Evolutionary conservation across 2,888 invertebrate genomes (phyloP).

Genomic region (Girardia tigrina): DNA sequence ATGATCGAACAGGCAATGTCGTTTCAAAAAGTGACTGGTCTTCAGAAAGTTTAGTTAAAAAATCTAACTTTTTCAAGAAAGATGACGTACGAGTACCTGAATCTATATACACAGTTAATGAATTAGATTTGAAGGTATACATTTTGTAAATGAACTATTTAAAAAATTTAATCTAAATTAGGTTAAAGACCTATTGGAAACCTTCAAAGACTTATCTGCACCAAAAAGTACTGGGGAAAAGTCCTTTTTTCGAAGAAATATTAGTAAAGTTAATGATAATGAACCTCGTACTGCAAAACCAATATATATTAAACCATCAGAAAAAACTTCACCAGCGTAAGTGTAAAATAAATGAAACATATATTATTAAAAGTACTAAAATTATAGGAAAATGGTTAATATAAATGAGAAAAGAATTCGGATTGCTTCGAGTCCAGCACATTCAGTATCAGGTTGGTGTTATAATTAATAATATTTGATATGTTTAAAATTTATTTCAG

Average conservation of each 20-base stretch:
- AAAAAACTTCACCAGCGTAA: background rate
- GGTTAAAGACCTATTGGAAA: constrained; percentile 15
- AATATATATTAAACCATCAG: background rate
- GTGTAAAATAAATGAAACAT: too few species aligned
- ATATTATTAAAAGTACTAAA: too few species aligned
- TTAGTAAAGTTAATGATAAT: background rate
- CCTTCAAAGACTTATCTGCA: background rate
- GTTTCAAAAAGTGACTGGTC: background rate
- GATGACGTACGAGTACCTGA: background rate
- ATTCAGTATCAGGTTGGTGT: too few species aligned
- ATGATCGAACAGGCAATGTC: constrained; percentile 3
- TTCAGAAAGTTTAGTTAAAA: background rate
- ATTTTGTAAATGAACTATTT: background rate
- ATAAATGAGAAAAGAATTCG: too few species aligned
- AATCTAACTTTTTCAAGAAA: background rate
- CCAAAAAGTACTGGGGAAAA: background rate
- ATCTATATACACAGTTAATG: background rate
- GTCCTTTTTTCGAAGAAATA: background rate
- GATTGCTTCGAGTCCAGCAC: too few species aligned
- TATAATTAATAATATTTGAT: too few species aligned
- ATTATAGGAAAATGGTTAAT: too few species aligned
- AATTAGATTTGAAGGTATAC: background rate
- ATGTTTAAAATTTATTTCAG: too few species aligned
- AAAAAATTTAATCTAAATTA: background rate
- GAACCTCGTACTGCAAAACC: background rate